Percentiles rank a stretch among this genome's conserved stretches.
These are phyloP conservation scores for Tetragonisca angustula DNA, from an alignment of 2,888 invertebrate genomes.

Conservation along the genomic window DNA sequence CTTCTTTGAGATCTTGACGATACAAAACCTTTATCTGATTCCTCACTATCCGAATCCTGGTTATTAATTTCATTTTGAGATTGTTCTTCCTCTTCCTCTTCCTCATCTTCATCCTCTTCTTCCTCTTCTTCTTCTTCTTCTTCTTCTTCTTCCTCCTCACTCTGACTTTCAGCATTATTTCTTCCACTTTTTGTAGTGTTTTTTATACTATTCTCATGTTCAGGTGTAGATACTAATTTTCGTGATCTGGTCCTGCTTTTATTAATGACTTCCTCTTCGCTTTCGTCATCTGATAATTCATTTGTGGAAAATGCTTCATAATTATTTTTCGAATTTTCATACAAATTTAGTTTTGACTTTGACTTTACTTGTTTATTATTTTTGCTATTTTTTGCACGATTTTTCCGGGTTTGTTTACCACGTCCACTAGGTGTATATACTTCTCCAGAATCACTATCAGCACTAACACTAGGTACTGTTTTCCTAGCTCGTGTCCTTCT, in stretches of 20 bases:
- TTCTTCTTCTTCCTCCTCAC: conserved; percentile 55
- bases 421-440: conserved; percentile 85
- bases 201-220: conserved; percentile 38
- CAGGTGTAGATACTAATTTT: conserved; percentile 56
- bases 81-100: conserved; percentile 56
- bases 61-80: conserved; percentile 59
- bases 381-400: conserved; percentile 77
- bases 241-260: conserved; percentile 71
- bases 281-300: conserved; percentile 74
- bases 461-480: conserved; percentile 75
- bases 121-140: conserved; percentile 48
- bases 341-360: conserved; percentile 69
- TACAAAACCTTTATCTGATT: conserved; percentile 66
- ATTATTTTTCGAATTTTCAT: conserved; percentile 68
- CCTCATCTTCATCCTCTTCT: conserved; percentile 22
- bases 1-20: conserved; percentile 68
- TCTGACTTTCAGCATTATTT: conserved; percentile 54
- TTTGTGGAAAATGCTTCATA: conserved; percentile 63
- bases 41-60: conserved; percentile 70
- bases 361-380: conserved; percentile 70
- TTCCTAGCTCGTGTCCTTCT: conserved; percentile 75
- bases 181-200: conserved; percentile 46
- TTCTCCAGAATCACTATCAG: conserved; percentile 85
- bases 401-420: conserved; percentile 78
- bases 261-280: conserved; percentile 72